phyloP scores from a whole-genome alignment of 2,113 vertebrate species.

The Stomatorhinus ivindoensis region DNA sequence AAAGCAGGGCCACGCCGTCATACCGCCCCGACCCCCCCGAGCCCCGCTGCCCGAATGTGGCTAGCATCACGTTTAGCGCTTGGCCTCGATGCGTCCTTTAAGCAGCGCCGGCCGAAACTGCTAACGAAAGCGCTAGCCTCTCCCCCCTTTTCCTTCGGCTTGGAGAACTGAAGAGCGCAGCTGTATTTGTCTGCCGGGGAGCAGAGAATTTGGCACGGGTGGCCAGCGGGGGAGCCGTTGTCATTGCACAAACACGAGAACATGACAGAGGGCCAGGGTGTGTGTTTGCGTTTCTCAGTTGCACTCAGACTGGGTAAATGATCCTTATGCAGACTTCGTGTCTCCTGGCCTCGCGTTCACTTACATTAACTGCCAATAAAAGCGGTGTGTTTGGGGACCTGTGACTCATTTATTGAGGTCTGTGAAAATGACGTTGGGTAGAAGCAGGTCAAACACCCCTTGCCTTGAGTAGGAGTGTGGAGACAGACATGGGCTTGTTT shows the following conservation, averaged over 20 bases:
- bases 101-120: background rate
- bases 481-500: background rate
- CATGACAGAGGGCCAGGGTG: background rate
- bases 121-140: background rate
- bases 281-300: background rate
- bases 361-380: background rate
- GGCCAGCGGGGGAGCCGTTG: background rate
- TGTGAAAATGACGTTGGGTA: background rate
- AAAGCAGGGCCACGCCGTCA: constrained; percentile 24
- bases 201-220: background rate
- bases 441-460: background rate
- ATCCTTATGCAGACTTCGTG: background rate
- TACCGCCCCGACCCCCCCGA: background rate
- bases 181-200: background rate
- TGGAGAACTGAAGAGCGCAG: background rate
- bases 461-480: background rate
- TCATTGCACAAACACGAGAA: background rate
- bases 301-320: background rate
- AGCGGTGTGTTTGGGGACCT: background rate
- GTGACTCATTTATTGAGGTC: background rate
- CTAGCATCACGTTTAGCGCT: background rate
- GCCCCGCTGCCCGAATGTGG: background rate
- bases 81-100: background rate
- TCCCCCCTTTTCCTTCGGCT: background rate
- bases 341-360: background rate